Evolutionary conservation across 2,888 invertebrate species (phyloP), one percentile per base, ranked within the genome.

Genomic region (Portevinia maculata): DNA sequence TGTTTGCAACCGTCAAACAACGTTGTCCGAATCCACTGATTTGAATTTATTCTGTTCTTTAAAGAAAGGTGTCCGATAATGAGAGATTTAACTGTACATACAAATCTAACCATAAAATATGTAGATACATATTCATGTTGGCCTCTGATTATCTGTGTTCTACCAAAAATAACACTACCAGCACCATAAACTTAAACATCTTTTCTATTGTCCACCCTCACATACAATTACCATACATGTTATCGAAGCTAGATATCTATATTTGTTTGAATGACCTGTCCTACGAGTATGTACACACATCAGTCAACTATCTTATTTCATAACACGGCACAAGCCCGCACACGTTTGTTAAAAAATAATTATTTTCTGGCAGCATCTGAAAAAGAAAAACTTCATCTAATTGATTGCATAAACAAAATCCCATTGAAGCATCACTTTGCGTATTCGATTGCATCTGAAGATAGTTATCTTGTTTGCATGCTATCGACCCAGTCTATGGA

Each of bases 171-270:
- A 15, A 34, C 9, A 34, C 19, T 50, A 52, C 28, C 52, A 52
- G 17, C 70, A 9, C 28, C 53, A 41, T 62, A 71, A 71, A 70
- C 48, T 15, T 17, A 48, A 53, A 46, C 37, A 17, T 28, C 13
- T 53, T 39, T 53, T 53, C 19, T 67, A 19, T 4, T 53, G 39
- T 48, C 32, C 55, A 48, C 60, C 39, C 67, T 30, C 79, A 59
- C 74, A 79, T 67, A 48, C 74, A 50, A 41, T 79, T 67, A 62
- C 52, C 74, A 55, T 65, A 60, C 74, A 74, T 74, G 74, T 79
- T 67, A 79, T 53, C 34, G 34, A 34, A 13, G 15, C 3, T 55
- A 17, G 46, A 57, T 30, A n/a, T 41, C 24, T 37, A 8, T 19
- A 59, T 39, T 59, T n/a, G 28, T 60, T 44, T 15, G 19, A 50